Conservation (phyloP, 2,113 vertebrate species). For the Cygnus buccinator region DNA sequence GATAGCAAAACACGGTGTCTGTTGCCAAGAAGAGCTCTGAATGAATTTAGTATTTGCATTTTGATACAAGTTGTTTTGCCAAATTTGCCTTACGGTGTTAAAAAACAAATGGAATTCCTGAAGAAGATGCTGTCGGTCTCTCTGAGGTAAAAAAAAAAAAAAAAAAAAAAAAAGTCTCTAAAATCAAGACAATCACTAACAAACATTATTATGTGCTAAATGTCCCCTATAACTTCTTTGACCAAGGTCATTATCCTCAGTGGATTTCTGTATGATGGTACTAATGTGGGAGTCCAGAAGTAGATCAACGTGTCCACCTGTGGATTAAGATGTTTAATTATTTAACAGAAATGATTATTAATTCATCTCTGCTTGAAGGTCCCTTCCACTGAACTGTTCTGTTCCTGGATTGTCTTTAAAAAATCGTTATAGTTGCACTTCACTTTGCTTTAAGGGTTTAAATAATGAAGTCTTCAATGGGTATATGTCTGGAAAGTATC, state of each 20-base stretch:
- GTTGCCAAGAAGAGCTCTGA: neutral
- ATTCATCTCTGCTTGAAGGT: neutral
- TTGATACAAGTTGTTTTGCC: neutral
- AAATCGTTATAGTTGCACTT: neutral
- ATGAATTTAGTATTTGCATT: neutral
- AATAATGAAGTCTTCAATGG: slow-evolving; percentile 14
- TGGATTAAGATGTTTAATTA: neutral
- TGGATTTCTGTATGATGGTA: neutral
- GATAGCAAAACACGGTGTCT: neutral
- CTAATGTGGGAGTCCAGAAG: neutral
- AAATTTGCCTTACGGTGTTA: neutral
- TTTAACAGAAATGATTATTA: neutral
- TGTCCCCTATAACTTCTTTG: neutral
- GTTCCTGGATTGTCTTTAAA: neutral
- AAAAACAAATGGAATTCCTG: slow-evolving; percentile 9
- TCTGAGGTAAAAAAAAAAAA: neutral
- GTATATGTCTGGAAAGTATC: neutral
- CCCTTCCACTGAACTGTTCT: neutral
- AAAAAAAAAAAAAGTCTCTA: neutral
- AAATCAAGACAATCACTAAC: neutral
- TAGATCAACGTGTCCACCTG: neutral
- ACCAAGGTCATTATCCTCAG: neutral
- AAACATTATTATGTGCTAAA: neutral
- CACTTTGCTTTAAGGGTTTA: neutral
- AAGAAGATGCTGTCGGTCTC: neutral